A percentile compares a stretch with the other conserved stretches of the same genome.
Conservation (phyloP, 2,797 vertebrate genomes). For the Otolemur crassicaudatus region DNA sequence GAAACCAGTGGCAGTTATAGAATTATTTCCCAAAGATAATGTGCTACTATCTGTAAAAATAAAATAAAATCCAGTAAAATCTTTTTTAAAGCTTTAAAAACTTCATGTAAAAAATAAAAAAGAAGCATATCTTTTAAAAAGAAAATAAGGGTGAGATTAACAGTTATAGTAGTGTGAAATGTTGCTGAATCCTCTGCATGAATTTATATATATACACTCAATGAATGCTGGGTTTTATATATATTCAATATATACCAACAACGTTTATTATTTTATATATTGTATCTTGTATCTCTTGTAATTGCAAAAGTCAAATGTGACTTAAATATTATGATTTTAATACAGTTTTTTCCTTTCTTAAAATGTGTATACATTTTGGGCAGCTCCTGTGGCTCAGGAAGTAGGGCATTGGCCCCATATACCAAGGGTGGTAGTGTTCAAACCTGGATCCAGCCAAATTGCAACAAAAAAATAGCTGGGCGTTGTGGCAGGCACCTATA, state of each 20-base stretch:
- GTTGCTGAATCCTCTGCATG: not conserved
- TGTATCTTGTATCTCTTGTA: not conserved
- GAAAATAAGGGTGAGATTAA: not conserved
- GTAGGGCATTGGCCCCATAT: too few relatives aligned
- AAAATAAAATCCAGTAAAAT: not conserved
- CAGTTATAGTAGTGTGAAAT: not conserved
- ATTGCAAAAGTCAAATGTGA: too few relatives aligned
- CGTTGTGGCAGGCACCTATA: too few relatives aligned
- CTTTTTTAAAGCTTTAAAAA: not conserved
- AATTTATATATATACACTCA: not conserved
- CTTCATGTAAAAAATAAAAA: not conserved
- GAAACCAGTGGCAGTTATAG: not conserved
- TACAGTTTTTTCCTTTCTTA: too few relatives aligned
- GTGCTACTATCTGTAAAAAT: not conserved
- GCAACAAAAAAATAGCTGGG: too few relatives aligned
- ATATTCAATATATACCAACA: not conserved
- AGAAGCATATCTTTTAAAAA: not conserved
- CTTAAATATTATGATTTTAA: too few relatives aligned
- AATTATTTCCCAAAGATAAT: not conserved
- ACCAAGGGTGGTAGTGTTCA: too few relatives aligned
- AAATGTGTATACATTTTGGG: too few relatives aligned
- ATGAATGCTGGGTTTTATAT: not conserved
- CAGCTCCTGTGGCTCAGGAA: too few relatives aligned
- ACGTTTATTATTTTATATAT: not conserved
- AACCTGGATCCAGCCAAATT: too few relatives aligned